Percentiles rank a stretch among this genome's conserved stretches.
Evolutionary conservation across 2,113 vertebrate species (phyloP).

Genomic region (Seriola aureovittata): DNA sequence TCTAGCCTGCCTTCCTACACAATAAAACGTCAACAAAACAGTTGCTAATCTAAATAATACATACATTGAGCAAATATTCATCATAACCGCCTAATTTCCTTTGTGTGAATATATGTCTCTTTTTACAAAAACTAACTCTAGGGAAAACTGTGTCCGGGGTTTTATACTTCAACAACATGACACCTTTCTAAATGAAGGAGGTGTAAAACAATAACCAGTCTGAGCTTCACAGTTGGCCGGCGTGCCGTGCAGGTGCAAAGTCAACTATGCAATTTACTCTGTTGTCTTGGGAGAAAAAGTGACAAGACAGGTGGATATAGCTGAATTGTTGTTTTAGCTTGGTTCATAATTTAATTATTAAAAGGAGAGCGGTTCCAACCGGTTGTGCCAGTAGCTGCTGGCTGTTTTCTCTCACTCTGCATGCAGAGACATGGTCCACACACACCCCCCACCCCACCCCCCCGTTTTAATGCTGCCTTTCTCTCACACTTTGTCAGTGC

Average conservation of each 20-base stretch:
- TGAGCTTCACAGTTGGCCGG: neutral
- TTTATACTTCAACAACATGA: neutral
- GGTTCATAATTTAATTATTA: constrained; percentile 77
- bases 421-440: constrained; percentile 43
- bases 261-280: neutral
- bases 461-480: neutral
- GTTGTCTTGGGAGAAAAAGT: neutral
- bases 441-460: neutral
- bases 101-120: neutral
- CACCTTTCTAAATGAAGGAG: neutral
- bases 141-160: neutral
- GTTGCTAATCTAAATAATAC: neutral
- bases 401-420: constrained; percentile 46
- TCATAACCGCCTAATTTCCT: neutral
- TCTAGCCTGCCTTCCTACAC: neutral
- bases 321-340: constrained; percentile 35
- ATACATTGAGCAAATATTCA: neutral
- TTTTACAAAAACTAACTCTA: neutral
- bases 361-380: constrained; percentile 79
- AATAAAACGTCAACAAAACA: neutral
- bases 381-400: constrained; percentile 64
- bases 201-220: constrained; percentile 38
- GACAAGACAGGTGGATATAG: neutral
- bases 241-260: constrained; percentile 5
- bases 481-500: neutral